Conservation (phyloP, 2,797 vertebrate genomes). For the Gorsachius magnificus region DNA sequence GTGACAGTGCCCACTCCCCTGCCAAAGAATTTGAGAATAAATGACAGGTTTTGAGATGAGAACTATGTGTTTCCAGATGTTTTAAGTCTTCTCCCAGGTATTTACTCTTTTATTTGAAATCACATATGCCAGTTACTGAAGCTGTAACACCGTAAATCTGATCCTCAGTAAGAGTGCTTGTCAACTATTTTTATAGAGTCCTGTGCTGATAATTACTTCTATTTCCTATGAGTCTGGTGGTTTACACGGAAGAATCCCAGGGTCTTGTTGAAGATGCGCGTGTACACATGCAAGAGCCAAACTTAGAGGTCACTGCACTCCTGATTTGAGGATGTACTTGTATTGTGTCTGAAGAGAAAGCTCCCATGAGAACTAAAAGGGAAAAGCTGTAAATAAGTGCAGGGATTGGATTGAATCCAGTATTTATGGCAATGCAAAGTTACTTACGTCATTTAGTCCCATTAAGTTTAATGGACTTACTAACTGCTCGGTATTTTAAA, state of each 20-base stretch:
- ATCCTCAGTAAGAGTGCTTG: not conserved
- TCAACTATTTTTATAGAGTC: not conserved
- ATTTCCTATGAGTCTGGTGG: not conserved
- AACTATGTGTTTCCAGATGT: not conserved
- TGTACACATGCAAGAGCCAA: not conserved
- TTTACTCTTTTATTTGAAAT: not conserved
- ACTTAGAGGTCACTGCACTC: not conserved
- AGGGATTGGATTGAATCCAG: not conserved
- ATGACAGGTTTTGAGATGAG: not conserved
- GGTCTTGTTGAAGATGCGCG: not conserved
- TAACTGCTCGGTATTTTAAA: constrained; percentile 11
- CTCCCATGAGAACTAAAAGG: not conserved
- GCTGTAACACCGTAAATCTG: not conserved
- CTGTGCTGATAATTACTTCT: not conserved
- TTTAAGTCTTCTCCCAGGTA: not conserved
- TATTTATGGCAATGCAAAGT: constrained; percentile 1
- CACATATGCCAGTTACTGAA: not conserved
- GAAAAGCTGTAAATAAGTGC: not conserved
- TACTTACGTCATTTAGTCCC: not conserved
- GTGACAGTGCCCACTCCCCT: not conserved
- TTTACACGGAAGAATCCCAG: not conserved
- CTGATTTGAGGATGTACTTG: not conserved
- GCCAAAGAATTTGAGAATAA: not conserved
- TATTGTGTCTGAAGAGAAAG: not conserved
- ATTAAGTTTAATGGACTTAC: constrained; percentile 7